A percentile compares a stretch with the other conserved stretches of the same genome.
Conservation (phyloP, 2,113 vertebrate genomes). For the Ivindomyrus marchei region DNA sequence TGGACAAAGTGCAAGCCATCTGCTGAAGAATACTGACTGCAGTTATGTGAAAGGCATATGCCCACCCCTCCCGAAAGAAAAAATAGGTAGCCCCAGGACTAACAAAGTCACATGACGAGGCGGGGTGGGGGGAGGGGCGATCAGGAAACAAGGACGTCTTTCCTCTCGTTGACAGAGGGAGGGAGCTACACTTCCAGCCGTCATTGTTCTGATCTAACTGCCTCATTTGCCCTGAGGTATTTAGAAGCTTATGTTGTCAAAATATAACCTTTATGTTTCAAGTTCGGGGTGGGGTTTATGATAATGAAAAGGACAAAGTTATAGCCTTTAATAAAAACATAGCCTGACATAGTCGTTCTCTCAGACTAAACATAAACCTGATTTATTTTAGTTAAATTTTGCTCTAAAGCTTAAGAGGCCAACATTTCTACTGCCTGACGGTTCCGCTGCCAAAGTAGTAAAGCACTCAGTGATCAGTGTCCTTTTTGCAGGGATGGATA, state of each 20-base stretch:
- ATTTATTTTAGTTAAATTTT: neutral
- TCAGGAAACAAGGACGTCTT: constrained; percentile 44
- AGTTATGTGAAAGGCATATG: neutral
- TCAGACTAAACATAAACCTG: neutral
- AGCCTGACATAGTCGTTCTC: neutral
- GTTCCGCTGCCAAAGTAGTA: neutral
- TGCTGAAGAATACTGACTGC: neutral
- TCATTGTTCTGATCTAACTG: constrained; percentile 16
- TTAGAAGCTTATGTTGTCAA: constrained; percentile 11
- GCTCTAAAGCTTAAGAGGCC: neutral
- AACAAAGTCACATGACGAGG: constrained; percentile 38
- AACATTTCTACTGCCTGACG: neutral
- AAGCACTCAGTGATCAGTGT: neutral
- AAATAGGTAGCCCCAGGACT: neutral
- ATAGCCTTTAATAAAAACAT: neutral
- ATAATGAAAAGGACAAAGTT: neutral
- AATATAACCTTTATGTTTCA: constrained; percentile 10
- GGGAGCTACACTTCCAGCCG: constrained; percentile 55
- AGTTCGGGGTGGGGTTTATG: neutral
- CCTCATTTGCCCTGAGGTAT: constrained; percentile 18
- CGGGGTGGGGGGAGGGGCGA: constrained; percentile 54
- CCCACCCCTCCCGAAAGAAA: neutral
- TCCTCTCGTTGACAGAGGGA: constrained; percentile 27
- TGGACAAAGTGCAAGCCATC: neutral
- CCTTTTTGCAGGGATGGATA: neutral